Evolutionary conservation across 2,113 vertebrate genomes (phyloP), one percentile per base, ranked within the genome.

Genomic region (Callocephalon fimbriatum): DNA sequence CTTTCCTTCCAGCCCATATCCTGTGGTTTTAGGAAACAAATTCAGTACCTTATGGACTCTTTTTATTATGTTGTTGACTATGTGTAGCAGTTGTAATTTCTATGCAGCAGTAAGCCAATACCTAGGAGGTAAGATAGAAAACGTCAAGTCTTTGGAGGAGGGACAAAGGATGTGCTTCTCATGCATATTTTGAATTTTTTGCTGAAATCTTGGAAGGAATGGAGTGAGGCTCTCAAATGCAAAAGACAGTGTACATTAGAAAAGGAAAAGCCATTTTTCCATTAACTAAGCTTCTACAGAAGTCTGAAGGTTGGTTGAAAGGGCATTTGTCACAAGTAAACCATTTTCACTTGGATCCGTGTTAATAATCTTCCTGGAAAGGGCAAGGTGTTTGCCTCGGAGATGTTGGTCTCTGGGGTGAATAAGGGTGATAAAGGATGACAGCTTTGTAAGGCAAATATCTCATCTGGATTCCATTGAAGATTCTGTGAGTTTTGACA

Each of bases 391-490:
- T 71, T 75, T 74, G 23, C 58, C 42, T 80, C 32, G 22, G 29
- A 82, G 42, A 13, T 2, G 2, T 11, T 2, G 2, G 12, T 63
- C 56, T 37, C 13, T 45, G 31, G 73, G 63, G 31, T 38, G 16
- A 35, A 26, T 38, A 12, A 16, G 10, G 10, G 1, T 92, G 58
- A 35, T 73, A 40, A 37, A 83, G 42, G 42, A 31, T 76, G n/a
- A 29, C 37, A 54, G 32, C 27, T 83, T 86, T 78, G 12, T 50
- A 37, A 35, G 26, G 20, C 44, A 65, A 62, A 29, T 54, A 38
- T 2, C 22, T 0, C 0, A 20, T 66, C 14, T 1, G 16, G 7
- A 40, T 23, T 50, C 26, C 13, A 26, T 0, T 76, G 71, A 80
- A 70, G 45, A 16, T 66, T 25, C 62, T 83, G 1, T 44, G 26